These are phyloP conservation scores for Ornithoptera alexandrae DNA, from an alignment of 2,888 invertebrate genomes.

Conservation along the genomic window DNA sequence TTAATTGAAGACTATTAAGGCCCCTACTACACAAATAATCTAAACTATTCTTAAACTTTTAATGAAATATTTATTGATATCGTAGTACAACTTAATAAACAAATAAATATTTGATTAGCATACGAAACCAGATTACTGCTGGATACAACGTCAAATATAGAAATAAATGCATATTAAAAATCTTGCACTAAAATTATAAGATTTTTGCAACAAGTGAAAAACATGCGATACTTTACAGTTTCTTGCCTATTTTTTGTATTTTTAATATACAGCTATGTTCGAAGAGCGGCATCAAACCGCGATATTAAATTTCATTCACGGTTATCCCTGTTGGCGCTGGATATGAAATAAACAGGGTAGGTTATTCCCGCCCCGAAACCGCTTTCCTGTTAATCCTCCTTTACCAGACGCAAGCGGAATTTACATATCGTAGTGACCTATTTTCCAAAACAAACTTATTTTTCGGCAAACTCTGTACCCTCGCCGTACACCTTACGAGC, in stretches of 20 bases:
- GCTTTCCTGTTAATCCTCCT: slow-evolving; percentile 20
- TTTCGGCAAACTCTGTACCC: slow-evolving; percentile 14
- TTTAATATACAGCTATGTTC: not conserved
- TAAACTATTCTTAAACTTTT: no score
- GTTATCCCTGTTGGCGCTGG: slow-evolving; percentile 17
- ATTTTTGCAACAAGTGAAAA: no score
- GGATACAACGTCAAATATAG: no score
- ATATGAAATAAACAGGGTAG: slow-evolving; percentile 22
- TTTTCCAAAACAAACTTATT: slow-evolving; percentile 16
- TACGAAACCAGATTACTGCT: no score
- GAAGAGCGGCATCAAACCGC: slow-evolving; percentile 4
- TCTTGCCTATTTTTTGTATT: not conserved
- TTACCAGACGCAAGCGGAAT: slow-evolving; percentile 15
- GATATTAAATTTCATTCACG: slow-evolving; percentile 19
- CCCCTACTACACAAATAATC: no score
- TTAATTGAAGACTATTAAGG: no score
- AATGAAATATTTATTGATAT: no score
- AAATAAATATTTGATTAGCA: no score
- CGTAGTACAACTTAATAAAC: no score
- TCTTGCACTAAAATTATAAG: no score
- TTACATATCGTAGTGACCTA: slow-evolving; percentile 26
- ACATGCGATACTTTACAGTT: no score
- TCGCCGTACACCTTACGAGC: not conserved
- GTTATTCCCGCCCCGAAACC: slow-evolving; percentile 8
- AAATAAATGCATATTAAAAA: no score